A percentile compares a stretch with the other conserved stretches of the same genome.
These are phyloP conservation scores for Drosophila acutilabella DNA, from an alignment of 2,888 invertebrate genomes.

Conservation along the genomic window DNA sequence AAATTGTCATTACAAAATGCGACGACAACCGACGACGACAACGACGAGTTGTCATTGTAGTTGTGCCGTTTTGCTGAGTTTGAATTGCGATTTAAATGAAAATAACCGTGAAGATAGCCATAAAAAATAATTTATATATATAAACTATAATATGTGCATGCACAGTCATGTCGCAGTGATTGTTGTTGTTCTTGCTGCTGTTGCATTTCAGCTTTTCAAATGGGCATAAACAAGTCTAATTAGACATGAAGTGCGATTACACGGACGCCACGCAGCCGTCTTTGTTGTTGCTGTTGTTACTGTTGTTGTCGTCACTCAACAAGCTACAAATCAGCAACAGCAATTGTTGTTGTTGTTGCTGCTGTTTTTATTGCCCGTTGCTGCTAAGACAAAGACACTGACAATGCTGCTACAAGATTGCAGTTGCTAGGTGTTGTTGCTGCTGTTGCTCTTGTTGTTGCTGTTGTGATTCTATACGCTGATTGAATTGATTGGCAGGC, in stretches of 20 bases:
- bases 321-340: slow-evolving; percentile 55
- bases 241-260: slow-evolving; percentile 82
- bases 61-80: slow-evolving; percentile 44
- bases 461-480: slow-evolving; percentile 60
- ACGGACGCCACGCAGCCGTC: slow-evolving; percentile 70
- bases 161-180: slow-evolving; percentile 36
- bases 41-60: slow-evolving; percentile 33
- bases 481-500: slow-evolving; percentile 76
- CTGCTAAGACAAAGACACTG: slow-evolving; percentile 31
- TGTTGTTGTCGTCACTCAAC: slow-evolving; percentile 54
- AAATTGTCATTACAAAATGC: slow-evolving; percentile 78
- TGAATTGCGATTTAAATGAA: slow-evolving; percentile 78
- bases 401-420: slow-evolving; percentile 11
- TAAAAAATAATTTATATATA: slow-evolving; percentile 48
- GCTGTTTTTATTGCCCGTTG: slow-evolving; percentile 36
- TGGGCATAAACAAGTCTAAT: slow-evolving; percentile 82
- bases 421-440: slow-evolving; percentile 4
- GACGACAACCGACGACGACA: slow-evolving; percentile 3
- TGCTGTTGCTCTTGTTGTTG: slow-evolving; percentile 17
- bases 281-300: slow-evolving; percentile 17
- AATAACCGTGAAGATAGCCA: slow-evolving; percentile 80
- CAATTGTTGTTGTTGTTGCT: slow-evolving; percentile 24
- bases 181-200: slow-evolving; percentile 40
- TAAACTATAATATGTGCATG: slow-evolving; percentile 46
- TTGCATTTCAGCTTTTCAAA: slow-evolving; percentile 68